These are phyloP conservation scores for Tetraodon nigroviridis DNA, from an alignment of 2,113 vertebrate genomes.

Conservation along the genomic window DNA sequence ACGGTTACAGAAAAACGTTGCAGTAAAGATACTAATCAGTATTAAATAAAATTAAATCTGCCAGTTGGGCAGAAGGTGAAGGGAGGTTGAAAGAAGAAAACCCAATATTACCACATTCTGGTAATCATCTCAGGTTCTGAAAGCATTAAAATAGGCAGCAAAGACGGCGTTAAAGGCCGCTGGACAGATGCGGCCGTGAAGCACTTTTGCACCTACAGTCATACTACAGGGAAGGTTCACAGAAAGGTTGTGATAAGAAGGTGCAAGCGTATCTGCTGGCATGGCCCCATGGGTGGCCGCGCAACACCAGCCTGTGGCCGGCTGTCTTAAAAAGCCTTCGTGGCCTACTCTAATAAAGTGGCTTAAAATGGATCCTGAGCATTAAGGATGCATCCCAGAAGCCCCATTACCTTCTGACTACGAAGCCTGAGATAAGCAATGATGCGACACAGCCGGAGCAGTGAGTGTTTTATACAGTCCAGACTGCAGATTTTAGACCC, in stretches of 20 bases:
- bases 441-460: conserved; percentile 34
- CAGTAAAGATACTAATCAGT: no score
- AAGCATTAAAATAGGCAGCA: background rate
- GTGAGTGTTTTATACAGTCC: conserved; percentile 50
- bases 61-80: no score
- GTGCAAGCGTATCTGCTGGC: conserved; percentile 22
- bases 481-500: conserved; percentile 26
- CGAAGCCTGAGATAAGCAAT: conserved; percentile 50
- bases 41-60: no score
- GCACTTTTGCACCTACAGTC: conserved; percentile 29
- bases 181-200: conserved; percentile 24
- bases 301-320: conserved; percentile 15
- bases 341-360: conserved; percentile 40
- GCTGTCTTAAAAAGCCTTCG: conserved; percentile 12
- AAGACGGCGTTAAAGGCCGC: conserved; percentile 12
- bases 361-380: conserved; percentile 37
- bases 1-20: no score
- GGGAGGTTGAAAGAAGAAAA: background rate
- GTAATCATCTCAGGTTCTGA: conserved; percentile 58
- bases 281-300: conserved; percentile 11
- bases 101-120: conserved; percentile 11
- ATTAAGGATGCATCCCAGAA: conserved; percentile 52
- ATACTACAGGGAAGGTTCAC: background rate
- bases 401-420: conserved; percentile 22
- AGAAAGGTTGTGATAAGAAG: conserved; percentile 32